phyloP scores from a whole-genome alignment of 1,140 invertebrate species.

The Diabrotica virgifera region DNA sequence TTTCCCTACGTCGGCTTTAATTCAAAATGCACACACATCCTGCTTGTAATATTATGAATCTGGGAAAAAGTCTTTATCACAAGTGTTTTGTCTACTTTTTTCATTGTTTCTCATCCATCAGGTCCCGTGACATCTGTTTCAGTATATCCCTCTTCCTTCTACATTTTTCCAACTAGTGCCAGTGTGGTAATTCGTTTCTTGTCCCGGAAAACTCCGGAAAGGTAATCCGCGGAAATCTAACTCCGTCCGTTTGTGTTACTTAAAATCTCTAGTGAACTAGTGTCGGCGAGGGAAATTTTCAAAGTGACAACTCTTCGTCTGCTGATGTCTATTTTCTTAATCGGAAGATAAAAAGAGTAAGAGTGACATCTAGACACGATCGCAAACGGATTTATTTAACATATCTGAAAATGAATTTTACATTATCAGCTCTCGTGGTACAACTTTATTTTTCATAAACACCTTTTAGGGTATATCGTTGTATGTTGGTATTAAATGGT shows the following conservation, averaged over 20 bases:
- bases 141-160: background rate
- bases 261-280: conserved; percentile 2
- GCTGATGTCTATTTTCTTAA: background rate
- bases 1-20: too few species aligned
- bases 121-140: background rate
- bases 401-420: too few species aligned
- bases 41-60: background rate
- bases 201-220: background rate
- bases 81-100: background rate
- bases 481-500: too few species aligned
- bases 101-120: background rate
- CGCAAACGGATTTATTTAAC: too few species aligned
- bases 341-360: background rate
- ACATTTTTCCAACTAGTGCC: background rate
- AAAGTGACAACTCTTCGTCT: background rate
- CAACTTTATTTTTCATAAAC: too few species aligned
- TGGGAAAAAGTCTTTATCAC: background rate
- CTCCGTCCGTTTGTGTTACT: background rate
- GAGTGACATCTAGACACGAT: too few species aligned
- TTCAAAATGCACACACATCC: too few species aligned
- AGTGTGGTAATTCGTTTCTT: background rate
- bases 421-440: too few species aligned
- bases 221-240: conserved; percentile 1
- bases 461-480: too few species aligned
- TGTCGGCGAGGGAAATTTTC: background rate